Conservation (phyloP, 35 echinoderm and acorn worm genomes). For the Strongylocentrotus purpuratus region DNA sequence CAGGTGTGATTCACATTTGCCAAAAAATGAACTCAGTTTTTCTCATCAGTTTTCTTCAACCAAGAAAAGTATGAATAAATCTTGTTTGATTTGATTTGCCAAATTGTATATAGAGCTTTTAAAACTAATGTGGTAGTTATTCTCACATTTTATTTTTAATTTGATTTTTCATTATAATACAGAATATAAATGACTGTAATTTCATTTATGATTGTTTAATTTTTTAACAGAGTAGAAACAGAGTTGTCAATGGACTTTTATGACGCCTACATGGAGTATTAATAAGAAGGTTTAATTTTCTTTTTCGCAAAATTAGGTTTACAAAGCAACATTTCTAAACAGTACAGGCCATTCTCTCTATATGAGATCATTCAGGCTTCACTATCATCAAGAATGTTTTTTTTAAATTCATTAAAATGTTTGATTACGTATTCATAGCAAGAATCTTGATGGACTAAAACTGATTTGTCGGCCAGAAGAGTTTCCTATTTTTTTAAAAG, state of each 20-base stretch:
- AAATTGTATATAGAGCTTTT: background rate
- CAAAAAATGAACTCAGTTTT: background rate
- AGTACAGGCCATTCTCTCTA: no score
- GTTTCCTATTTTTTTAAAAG: background rate
- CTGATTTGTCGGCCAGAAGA: background rate
- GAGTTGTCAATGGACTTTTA: background rate
- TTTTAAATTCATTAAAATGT: no score
- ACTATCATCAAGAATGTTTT: no score
- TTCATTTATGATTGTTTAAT: background rate
- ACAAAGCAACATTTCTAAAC: no score
- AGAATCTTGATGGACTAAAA: background rate
- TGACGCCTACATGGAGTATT: no score
- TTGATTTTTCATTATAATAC: background rate
- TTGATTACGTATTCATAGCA: no score
- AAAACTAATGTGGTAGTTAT: background rate
- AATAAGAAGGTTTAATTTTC: no score
- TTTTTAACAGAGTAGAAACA: background rate
- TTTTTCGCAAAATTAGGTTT: no score
- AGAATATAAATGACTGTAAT: background rate
- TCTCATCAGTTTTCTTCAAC: background rate
- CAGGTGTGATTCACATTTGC: background rate
- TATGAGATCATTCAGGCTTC: no score
- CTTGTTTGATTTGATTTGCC: background rate
- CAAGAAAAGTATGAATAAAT: background rate
- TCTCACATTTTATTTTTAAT: background rate